These are phyloP conservation scores for Opisthocomus hoazin DNA, from an alignment of 2,113 vertebrate species.

Conservation along the genomic window DNA sequence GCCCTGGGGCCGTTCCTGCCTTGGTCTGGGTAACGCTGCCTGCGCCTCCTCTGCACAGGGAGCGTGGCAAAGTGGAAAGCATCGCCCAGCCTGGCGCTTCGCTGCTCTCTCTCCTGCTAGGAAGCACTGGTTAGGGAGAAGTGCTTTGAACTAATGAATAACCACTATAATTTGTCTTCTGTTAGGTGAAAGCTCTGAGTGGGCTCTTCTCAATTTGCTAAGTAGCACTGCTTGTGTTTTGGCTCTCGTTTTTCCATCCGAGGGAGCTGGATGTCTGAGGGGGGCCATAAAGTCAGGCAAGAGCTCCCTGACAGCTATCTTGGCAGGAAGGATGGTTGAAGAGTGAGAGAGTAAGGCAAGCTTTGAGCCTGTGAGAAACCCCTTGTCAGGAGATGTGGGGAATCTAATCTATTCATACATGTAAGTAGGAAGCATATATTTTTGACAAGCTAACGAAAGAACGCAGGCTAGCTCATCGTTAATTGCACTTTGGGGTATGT, in stretches of 20 bases:
- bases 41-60: not conserved
- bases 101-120: not conserved
- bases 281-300: not conserved
- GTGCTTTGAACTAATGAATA: not conserved
- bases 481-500: not conserved
- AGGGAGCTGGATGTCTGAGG: not conserved
- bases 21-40: accelerated
- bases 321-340: not conserved
- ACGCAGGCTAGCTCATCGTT: not conserved
- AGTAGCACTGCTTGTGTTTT: not conserved
- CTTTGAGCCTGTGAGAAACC: not conserved
- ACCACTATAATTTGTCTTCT: not conserved
- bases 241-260: not conserved
- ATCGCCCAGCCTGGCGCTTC: accelerated
- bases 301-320: not conserved
- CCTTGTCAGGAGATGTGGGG: not conserved
- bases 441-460: not conserved
- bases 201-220: not conserved
- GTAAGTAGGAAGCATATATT: not conserved
- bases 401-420: not conserved
- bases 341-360: not conserved
- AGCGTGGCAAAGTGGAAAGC: not conserved
- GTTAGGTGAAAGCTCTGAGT: not conserved
- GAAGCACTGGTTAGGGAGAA: not conserved
- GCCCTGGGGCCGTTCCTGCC: not conserved